Evolutionary conservation across 2,888 invertebrate genomes (phyloP), one percentile per base, ranked within the genome.

Genomic region (Phanerotoma sp.): DNA sequence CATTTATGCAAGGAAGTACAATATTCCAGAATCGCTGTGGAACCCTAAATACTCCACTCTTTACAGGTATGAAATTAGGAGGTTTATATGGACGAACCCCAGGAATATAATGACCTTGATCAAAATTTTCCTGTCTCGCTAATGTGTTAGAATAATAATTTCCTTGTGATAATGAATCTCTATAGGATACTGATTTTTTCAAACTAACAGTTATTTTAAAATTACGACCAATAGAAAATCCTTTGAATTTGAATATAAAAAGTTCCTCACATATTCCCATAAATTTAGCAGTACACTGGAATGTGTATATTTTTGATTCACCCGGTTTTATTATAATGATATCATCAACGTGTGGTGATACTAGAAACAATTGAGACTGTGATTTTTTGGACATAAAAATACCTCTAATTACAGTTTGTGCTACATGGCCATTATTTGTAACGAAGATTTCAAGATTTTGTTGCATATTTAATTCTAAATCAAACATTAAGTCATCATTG

Each of bases 241-340:
- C 79, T 67, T 78, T 79, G 67, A 88, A 88, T 41, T 78, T 69
- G 61, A 89, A 81, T 18, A 84, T 73, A 45, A 87, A 74, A 32
- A 83, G 72, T 78, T 89, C 88, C 59, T 79, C 81, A 10, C 82
- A 81, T 40, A 69, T 72, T 3, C 89, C 89, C 52, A 85, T 77
- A 71, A 83, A 84, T 73, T 81, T 84, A 6, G 84, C 82, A 30
- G 67, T 72, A 62, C 85, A 86, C 53, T 73, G 75, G 49, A 87
- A 78, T 32, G 67, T 75, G 47, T 83, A 80, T 18, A 66, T 68
- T 41, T 82, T 65, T 25, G 73, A 74, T 58, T 80, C 71, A 3
- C 72, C 70, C 1, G 83, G 80, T 47, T 72, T 65, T 42, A 86
- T 64, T 50, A 71, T 73, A 30, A 69, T 65, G 13, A 74, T 70